Conservation (phyloP, 2,797 vertebrate genomes). For the Anas flavirostris region DNA sequence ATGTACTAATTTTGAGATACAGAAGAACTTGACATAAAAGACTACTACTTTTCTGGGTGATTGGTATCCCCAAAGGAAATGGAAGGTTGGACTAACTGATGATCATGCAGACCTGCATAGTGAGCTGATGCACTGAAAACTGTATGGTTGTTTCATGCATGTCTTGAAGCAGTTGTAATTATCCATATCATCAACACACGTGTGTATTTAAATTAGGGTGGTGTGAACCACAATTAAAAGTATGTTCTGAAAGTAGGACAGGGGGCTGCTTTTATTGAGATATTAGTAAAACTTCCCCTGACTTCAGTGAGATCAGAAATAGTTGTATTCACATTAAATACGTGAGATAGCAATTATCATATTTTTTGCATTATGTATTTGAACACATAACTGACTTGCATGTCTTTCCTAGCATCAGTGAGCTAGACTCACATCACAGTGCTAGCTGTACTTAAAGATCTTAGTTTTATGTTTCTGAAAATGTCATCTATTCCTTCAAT, state of each 20-base stretch:
- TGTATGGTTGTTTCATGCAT: not conserved
- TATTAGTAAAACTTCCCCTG: conserved; percentile 2
- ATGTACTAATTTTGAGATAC: conserved; percentile 20
- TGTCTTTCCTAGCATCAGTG: conserved; percentile 45
- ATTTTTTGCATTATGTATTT: conserved; percentile 9
- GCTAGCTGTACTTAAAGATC: conserved; percentile 75
- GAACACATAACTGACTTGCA: conserved; percentile 44
- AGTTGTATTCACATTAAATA: not conserved
- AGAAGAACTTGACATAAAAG: conserved; percentile 10
- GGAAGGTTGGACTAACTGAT: not conserved
- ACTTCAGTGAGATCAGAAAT: not conserved
- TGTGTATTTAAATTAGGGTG: conserved; percentile 33
- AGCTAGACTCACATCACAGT: conserved; percentile 47
- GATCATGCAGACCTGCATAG: not conserved
- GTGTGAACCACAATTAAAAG: conserved; percentile 13
- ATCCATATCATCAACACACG: conserved; percentile 20
- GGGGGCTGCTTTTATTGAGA: not conserved
- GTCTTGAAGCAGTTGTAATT: conserved; percentile 26
- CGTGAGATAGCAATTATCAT: not conserved
- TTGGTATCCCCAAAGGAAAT: conserved; percentile 31
- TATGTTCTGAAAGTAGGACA: conserved; percentile 3
- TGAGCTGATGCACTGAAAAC: not conserved
- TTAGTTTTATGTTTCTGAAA: conserved; percentile 78
- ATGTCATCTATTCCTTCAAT: conserved; percentile 82
- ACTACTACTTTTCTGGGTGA: conserved; percentile 20